Conservation (phyloP, 2,113 vertebrate genomes). For the Sylvilagus bachmani region DNA sequence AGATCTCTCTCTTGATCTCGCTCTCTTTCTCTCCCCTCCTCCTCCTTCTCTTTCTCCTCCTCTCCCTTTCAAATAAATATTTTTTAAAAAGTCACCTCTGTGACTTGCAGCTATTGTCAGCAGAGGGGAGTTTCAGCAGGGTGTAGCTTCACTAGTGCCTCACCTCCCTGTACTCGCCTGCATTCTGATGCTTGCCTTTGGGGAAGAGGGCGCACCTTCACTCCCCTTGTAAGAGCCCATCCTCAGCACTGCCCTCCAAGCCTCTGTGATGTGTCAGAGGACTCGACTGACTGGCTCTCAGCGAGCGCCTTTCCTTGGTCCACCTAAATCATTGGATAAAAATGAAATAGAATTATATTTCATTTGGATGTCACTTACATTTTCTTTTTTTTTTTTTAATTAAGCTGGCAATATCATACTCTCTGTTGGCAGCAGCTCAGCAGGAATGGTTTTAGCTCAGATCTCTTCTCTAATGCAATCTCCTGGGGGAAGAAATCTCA, state of each 20-base stretch:
- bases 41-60: too few relatives aligned
- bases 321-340: slow-evolving; percentile 45
- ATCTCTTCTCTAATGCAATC: neutral
- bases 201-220: accelerated
- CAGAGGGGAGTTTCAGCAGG: neutral
- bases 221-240: neutral
- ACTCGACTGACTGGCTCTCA: slow-evolving; percentile 45
- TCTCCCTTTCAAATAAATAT: too few relatives aligned
- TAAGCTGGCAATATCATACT: slow-evolving; percentile 51
- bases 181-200: neutral
- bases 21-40: too few relatives aligned
- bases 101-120: neutral
- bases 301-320: slow-evolving; percentile 40
- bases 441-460: slow-evolving; percentile 27
- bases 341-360: slow-evolving; percentile 72
- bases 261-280: neutral
- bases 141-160: neutral
- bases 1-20: too few relatives aligned
- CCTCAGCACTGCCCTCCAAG: neutral
- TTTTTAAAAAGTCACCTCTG: neutral
- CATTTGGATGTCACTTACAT: slow-evolving; percentile 69
- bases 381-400: slow-evolving; percentile 38
- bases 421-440: slow-evolving; percentile 49
- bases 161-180: neutral
- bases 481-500: neutral